Evolutionary conservation across 1,140 invertebrate genomes (phyloP).

Genomic region (Aricia agestis): DNA sequence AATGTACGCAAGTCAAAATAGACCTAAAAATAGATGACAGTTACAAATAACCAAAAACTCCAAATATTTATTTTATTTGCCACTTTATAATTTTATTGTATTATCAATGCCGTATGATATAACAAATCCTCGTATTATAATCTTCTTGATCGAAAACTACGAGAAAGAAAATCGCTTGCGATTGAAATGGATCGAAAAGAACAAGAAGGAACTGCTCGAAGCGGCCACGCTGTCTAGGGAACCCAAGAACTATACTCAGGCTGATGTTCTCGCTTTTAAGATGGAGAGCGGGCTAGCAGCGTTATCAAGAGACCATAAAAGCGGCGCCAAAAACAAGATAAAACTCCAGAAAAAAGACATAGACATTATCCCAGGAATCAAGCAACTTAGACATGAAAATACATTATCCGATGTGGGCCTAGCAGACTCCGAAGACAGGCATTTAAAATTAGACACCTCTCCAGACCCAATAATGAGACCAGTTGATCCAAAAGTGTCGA

Average conservation of each 20-base stretch:
- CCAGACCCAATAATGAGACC: conserved; percentile 53
- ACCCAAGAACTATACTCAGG: conserved; percentile 46
- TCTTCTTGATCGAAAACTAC: conserved; percentile 54
- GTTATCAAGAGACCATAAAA: conserved; percentile 42
- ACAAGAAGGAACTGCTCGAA: conserved; percentile 41
- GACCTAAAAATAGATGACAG: too few relatives aligned
- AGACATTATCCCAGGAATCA: conserved; percentile 31
- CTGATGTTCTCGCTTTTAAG: conserved; percentile 43
- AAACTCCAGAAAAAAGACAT: conserved; percentile 36
- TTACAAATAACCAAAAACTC: too few relatives aligned
- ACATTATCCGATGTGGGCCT: conserved; percentile 39
- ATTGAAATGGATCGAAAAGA: conserved; percentile 51
- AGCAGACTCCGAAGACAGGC: conserved; percentile 33
- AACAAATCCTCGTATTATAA: conserved; percentile 48
- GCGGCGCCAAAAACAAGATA: conserved; percentile 33
- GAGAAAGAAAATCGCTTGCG: conserved; percentile 55
- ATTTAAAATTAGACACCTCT: conserved; percentile 7
- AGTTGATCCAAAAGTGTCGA: conserved; percentile 37
- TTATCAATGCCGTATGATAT: conserved; percentile 48
- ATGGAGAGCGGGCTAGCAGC: conserved; percentile 46
- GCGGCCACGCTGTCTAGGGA: conserved; percentile 47
- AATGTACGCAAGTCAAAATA: too few relatives aligned
- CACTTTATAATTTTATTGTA: background rate
- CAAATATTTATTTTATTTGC: background rate
- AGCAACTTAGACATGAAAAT: conserved; percentile 36